Evolutionary conservation across 1,140 invertebrate species (phyloP).

Genomic region (Drosophila ohnishii): DNA sequence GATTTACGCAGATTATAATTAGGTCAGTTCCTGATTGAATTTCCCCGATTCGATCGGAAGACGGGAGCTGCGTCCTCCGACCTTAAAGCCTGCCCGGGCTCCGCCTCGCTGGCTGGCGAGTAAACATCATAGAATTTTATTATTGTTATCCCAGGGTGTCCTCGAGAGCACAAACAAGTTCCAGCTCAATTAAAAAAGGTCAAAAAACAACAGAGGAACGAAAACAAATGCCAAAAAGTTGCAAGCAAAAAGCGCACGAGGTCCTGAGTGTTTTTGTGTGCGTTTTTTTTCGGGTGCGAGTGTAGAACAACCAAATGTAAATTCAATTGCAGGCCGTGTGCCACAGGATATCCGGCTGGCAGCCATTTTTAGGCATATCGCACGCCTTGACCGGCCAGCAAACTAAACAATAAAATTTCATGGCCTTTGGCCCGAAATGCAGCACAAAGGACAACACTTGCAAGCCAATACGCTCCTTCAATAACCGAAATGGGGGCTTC

Average conservation of each 20-base stretch:
- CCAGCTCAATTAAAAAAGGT: slow-evolving; percentile 58
- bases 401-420: slow-evolving; percentile 76
- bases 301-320: slow-evolving; percentile 68
- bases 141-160: slow-evolving; percentile 48
- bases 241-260: slow-evolving; percentile 58
- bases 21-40: slow-evolving; percentile 55
- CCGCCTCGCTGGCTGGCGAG: slow-evolving; percentile 22
- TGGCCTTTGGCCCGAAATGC: slow-evolving; percentile 43
- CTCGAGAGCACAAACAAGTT: slow-evolving; percentile 40
- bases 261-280: slow-evolving; percentile 38
- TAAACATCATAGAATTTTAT: slow-evolving; percentile 65
- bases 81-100: slow-evolving; percentile 23
- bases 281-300: slow-evolving; percentile 21
- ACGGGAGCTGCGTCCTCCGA: background rate
- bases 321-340: slow-evolving; percentile 71
- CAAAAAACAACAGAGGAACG: slow-evolving; percentile 43
- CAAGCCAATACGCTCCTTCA: slow-evolving; percentile 31
- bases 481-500: slow-evolving; percentile 22
- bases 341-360: slow-evolving; percentile 73
- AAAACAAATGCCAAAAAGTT: slow-evolving; percentile 66
- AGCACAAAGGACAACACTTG: slow-evolving; percentile 59
- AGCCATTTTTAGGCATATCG: slow-evolving; percentile 75
- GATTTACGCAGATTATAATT: slow-evolving; percentile 42
- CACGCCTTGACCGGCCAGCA: slow-evolving; percentile 60
- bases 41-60: slow-evolving; percentile 16